A percentile compares a stretch with the other conserved stretches of the same genome.
Conservation (phyloP, 2,113 vertebrate species). For the Rhipidura dahli region DNA sequence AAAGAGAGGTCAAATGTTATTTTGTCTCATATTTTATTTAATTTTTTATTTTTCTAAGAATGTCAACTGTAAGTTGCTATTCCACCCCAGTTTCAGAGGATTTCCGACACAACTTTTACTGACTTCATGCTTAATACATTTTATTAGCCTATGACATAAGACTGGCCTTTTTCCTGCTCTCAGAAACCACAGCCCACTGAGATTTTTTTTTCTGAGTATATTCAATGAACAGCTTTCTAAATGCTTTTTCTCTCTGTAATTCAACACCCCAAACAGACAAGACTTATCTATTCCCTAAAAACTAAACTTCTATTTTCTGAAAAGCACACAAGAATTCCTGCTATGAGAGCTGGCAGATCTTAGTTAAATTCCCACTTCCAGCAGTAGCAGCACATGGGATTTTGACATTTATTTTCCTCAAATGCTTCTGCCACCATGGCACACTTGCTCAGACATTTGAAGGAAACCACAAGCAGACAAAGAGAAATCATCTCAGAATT, state of each 20-base stretch:
- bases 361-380: neutral
- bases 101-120: constrained; percentile 23
- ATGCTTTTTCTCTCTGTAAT: neutral
- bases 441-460: neutral
- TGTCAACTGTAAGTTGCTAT: neutral
- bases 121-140: constrained; percentile 26
- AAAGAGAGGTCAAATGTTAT: neutral
- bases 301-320: neutral
- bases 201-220: neutral
- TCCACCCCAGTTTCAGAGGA: neutral
- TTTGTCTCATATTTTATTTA: neutral
- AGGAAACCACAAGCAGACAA: constrained; percentile 3
- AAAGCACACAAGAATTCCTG: neutral
- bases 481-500: constrained; percentile 15
- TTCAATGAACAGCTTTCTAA: constrained; percentile 2
- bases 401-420: neutral
- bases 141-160: constrained; percentile 35
- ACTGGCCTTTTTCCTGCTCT: constrained; percentile 18
- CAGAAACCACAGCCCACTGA: neutral
- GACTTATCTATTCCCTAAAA: neutral
- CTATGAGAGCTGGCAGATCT: neutral
- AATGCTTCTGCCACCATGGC: neutral
- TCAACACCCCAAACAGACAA: neutral
- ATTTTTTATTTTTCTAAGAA: neutral
- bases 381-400: neutral